Conservation (phyloP, 1,140 invertebrate species). For the Drosophila mauritiana region DNA sequence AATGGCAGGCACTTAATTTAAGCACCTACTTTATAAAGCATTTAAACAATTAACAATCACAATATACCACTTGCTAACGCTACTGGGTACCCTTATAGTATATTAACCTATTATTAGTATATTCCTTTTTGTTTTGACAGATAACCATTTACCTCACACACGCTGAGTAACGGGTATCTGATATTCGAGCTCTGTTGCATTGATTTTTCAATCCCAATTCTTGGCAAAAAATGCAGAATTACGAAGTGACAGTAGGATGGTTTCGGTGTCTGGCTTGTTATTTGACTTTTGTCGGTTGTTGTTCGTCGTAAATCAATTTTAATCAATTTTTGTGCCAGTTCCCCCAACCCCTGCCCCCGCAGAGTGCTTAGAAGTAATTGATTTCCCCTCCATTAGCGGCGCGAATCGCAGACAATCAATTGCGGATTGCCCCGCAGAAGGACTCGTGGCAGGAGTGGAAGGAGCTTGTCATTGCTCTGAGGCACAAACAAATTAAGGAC, state of each 20-base stretch:
- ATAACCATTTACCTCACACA: too few relatives aligned
- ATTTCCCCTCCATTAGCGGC: constrained; percentile 75
- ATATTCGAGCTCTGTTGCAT: background rate
- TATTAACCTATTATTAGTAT: too few relatives aligned
- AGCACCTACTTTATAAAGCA: background rate
- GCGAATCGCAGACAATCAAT: constrained; percentile 81
- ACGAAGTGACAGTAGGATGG: constrained; percentile 11
- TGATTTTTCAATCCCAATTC: background rate
- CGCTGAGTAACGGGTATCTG: too few relatives aligned
- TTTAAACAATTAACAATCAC: too few relatives aligned
- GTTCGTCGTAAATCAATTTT: constrained; percentile 73
- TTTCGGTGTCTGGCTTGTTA: constrained; percentile 44
- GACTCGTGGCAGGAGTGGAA: constrained; percentile 11
- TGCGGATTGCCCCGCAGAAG: constrained; percentile 40
- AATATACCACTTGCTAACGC: too few relatives aligned
- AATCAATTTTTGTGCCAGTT: constrained; percentile 61
- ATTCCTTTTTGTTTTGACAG: too few relatives aligned
- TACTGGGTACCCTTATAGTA: too few relatives aligned
- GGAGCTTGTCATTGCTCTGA: constrained; percentile 53
- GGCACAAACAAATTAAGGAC: constrained; percentile 83
- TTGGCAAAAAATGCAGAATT: background rate
- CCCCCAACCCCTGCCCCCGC: background rate
- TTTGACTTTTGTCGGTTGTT: constrained; percentile 36
- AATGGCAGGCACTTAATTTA: background rate
- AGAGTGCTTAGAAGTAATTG: constrained; percentile 74